A percentile compares a stretch with the other conserved stretches of the same genome.
These are phyloP conservation scores for Sternotherus odoratus DNA, from an alignment of 2,797 vertebrate species.

Conservation along the genomic window DNA sequence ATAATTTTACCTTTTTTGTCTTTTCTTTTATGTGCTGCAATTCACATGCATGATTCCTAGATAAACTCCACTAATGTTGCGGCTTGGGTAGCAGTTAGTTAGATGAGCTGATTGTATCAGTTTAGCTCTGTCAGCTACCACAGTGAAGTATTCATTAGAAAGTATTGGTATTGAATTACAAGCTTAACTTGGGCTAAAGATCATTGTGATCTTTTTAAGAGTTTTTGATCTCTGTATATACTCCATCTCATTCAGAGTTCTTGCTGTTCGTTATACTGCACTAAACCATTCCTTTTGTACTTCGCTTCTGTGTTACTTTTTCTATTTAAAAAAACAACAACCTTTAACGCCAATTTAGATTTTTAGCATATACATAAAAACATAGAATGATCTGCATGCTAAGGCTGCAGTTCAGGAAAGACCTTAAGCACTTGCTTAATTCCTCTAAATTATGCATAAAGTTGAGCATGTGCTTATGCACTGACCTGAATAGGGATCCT, in stretches of 20 bases:
- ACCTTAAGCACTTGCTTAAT: not conserved
- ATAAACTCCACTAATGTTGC: conserved; percentile 52
- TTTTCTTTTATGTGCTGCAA: not conserved
- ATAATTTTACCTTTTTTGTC: conserved; percentile 21
- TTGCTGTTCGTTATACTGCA: not conserved
- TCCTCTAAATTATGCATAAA: not conserved
- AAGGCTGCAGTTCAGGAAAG: conserved; percentile 13
- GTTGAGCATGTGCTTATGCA: not conserved
- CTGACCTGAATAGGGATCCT: not conserved
- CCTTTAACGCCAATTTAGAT: not conserved
- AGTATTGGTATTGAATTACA: conserved; percentile 66
- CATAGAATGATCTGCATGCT: not conserved
- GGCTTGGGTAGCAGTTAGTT: conserved; percentile 38
- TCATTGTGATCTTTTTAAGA: conserved; percentile 55
- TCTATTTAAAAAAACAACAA: no score
- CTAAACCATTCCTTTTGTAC: not conserved
- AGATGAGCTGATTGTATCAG: conserved; percentile 59
- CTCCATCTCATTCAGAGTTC: not conserved
- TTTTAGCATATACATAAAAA: not conserved
- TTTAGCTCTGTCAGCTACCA: conserved; percentile 46
- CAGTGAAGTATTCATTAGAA: conserved; percentile 64
- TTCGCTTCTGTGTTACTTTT: not conserved
- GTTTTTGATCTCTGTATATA: conserved; percentile 39
- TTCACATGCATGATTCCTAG: not conserved
- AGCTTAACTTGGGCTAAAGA: conserved; percentile 61